Conservation (phyloP, 2,797 vertebrate genomes). For the Acanthopagrus latus region DNA sequence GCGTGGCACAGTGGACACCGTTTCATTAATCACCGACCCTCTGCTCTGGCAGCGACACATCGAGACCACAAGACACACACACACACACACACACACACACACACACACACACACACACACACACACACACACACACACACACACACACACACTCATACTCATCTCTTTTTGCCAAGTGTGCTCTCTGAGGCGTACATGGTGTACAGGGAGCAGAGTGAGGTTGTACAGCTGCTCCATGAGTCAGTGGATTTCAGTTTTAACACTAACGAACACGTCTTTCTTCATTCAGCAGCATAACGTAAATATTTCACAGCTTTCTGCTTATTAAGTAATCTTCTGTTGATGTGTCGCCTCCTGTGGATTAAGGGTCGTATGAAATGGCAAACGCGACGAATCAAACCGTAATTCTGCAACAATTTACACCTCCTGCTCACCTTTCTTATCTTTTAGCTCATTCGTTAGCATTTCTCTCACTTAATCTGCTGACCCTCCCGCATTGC, state of each 20-base stretch:
- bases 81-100: background rate
- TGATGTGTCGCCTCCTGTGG: slow-evolving; percentile 13
- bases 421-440: slow-evolving; percentile 22
- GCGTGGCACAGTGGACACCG: slow-evolving; percentile 50
- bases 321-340: background rate
- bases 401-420: slow-evolving; percentile 10
- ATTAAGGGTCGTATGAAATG: background rate
- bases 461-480: slow-evolving; percentile 28
- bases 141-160: background rate
- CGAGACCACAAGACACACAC: slow-evolving; percentile 34
- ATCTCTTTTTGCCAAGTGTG: slow-evolving; percentile 48
- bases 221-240: background rate
- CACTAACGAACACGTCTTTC: background rate
- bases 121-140: background rate
- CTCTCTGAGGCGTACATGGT: slow-evolving; percentile 11
- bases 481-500: slow-evolving; percentile 10
- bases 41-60: slow-evolving; percentile 54
- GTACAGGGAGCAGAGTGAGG: slow-evolving; percentile 8
- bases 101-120: too few species aligned
- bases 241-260: background rate
- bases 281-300: background rate
- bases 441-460: slow-evolving; percentile 34
- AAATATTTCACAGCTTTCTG: slow-evolving; percentile 6
- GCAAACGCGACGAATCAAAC: slow-evolving; percentile 5
- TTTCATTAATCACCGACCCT: slow-evolving; percentile 67